These are phyloP conservation scores for Pocillopora meandrina DNA, from an alignment of 92 coral and sea anemone genomes.

Conservation along the genomic window DNA sequence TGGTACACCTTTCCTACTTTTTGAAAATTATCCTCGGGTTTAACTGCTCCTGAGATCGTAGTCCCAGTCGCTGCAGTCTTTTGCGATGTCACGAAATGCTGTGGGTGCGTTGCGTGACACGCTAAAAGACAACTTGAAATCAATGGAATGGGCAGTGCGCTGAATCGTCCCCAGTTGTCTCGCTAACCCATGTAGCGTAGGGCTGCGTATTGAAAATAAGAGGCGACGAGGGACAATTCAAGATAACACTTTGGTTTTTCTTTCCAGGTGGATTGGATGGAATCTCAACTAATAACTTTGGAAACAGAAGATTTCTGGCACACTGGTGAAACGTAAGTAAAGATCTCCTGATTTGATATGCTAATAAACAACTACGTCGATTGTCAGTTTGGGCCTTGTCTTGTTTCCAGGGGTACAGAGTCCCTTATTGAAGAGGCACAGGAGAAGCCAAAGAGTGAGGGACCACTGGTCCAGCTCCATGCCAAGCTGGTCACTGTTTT, in stretches of 20 bases:
- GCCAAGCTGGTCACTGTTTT: conserved; percentile 76
- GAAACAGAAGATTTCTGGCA: conserved; percentile 94
- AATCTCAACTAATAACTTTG: conserved; percentile 62
- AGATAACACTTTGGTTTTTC: background rate
- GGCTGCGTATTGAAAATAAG: too few species aligned
- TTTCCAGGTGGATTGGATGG: conserved; percentile 53
- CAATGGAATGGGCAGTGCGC: too few species aligned
- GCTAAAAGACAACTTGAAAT: too few species aligned
- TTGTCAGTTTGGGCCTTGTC: background rate
- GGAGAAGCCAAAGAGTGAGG: conserved; percentile 69
- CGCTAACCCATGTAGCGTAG: too few species aligned
- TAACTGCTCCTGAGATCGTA: too few species aligned
- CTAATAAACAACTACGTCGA: background rate
- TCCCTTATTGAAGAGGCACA: conserved; percentile 81
- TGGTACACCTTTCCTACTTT: too few species aligned
- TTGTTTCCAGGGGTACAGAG: conserved; percentile 44
- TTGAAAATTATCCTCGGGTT: too few species aligned
- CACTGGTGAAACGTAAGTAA: conserved; percentile 74
- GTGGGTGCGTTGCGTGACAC: too few species aligned
- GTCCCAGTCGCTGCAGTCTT: too few species aligned
- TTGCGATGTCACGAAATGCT: too few species aligned
- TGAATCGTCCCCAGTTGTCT: too few species aligned
- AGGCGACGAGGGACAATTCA: too few species aligned
- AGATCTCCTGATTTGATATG: background rate
- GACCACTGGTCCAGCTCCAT: conserved; percentile 84